Conservation (phyloP, 2,797 vertebrate genomes). For the Serranus cabrilla region DNA sequence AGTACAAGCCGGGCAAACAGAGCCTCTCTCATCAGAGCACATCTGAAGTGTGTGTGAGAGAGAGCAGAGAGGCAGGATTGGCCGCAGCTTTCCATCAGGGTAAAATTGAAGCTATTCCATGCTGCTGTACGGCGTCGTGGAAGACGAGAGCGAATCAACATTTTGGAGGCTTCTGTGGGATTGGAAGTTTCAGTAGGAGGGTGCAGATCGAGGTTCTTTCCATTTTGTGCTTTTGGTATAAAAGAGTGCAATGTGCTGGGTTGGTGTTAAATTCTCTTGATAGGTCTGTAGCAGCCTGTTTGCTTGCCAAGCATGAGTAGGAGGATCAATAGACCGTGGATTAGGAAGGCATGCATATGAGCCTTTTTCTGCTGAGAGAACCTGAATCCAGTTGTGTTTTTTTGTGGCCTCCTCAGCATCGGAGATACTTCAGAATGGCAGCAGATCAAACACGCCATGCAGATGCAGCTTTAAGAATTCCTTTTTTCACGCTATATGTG, state of each 20-base stretch:
- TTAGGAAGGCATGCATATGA: conserved; percentile 72
- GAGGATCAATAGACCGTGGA: conserved; percentile 77
- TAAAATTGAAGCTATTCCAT: conserved; percentile 69
- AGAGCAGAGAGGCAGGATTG: conserved; percentile 58
- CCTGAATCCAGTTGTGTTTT: conserved; percentile 47
- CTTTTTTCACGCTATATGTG: conserved; percentile 56
- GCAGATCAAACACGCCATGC: conserved; percentile 71
- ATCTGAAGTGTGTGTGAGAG: conserved; percentile 68
- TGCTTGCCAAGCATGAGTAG: conserved; percentile 75
- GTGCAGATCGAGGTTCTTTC: conserved; percentile 58
- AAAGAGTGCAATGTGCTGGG: conserved; percentile 65
- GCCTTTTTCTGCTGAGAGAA: conserved; percentile 62
- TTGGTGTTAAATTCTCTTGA: conserved; percentile 74
- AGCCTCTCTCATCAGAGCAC: conserved; percentile 76
- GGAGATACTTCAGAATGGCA: conserved; percentile 70
- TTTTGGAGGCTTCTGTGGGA: conserved; percentile 58
- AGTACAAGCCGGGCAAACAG: conserved; percentile 75
- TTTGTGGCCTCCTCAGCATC: conserved; percentile 64
- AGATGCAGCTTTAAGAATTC: conserved; percentile 58
- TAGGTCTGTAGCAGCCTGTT: conserved; percentile 70
- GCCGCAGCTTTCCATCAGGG: conserved; percentile 74
- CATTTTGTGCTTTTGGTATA: conserved; percentile 59
- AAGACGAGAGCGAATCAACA: conserved; percentile 56
- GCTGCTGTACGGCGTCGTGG: conserved; percentile 40
- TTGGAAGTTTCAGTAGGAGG: conserved; percentile 68